Base-by-base conservation (phyloP, 2,113 vertebrate species). In the Bostrychus sinensis region DNA sequence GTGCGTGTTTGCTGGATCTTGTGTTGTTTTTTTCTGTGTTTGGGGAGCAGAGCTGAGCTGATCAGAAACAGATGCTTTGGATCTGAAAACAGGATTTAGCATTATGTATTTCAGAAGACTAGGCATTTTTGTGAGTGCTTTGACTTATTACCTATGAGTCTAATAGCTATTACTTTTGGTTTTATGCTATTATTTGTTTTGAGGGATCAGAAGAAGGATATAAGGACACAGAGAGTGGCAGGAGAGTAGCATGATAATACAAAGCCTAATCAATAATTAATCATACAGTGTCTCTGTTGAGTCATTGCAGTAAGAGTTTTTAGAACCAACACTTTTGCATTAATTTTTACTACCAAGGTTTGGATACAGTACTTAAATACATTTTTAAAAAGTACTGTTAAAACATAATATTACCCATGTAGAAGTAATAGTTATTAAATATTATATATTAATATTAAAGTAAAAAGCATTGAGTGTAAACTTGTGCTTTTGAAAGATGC, bases 181-280 rank as follows among this genome's bases (percentile, higher is more conserved):
- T 39, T 39, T 39, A 39, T 39, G 14, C 4, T 2, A 39, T 14
- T 14, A 39, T 39, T 39, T 39, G 37, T 16, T 14, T 12, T 39
- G 12, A 1, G 0, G 37, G 12, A 16, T 14, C 37, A 39, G 14
- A 14, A 14, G 37, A 39, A 39, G 14, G 37, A 3, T 4, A 34
- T 34, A 4, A 34, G 11, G 32, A 7, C 3, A 26, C 0, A 37
- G 20, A 55, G 10, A 26, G 10, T 11, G 51, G 25, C 56, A 41
- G 51, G 45, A 14, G 30, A 39, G 37, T 45, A 17, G 53, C 30
- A 19, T 62, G 42, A 54, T 28, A n/a, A 59, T 12, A 41, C 53
- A 72, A 42, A 45, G 28, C 32, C 23, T 1, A 22, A 48, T 66
- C 8, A 70, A 78, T 71, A 59, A 62, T 79, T 78, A 25, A 73